Evolutionary conservation across 2,888 invertebrate species (phyloP), one percentile per base, ranked within the genome.

Genomic region (Calameuta idolon): DNA sequence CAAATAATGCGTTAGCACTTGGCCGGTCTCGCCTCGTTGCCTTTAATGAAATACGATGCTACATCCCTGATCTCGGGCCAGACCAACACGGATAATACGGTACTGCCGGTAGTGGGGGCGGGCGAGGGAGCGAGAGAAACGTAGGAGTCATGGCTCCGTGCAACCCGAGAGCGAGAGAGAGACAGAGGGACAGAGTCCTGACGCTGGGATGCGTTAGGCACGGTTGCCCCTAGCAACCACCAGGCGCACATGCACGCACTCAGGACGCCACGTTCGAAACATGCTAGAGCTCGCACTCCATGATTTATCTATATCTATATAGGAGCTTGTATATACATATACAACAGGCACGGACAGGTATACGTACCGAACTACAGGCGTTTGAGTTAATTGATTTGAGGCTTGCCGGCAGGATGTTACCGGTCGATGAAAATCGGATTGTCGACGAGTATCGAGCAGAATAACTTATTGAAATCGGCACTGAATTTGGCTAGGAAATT

Each of bases 201-300:
- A 83, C 84, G 83, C 83, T 83, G 79, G 83, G 34, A 74, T 82
- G 86, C 81, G 87, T 88, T 85, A 84, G 84, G 83, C 83, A 88
- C 80, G 85, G 90, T 90, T 89, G 89, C 89, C 89, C 86, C 81
- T 90, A 86, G 89, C 90, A 90, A 90, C 90, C 87, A 87, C 86
- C 86, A 86, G 86, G 34, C 82, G 84, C 83, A 83, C 78, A 83
- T 83, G 82, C 82, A 74, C 79, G 75, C 79, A 76, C 73, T 79
- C 79, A 69, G 69, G 77, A 79, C 79, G 80, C 78, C 81, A 82
- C 86, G 81, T 82, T 84, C 82, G 69, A 79, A 83, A 81, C 75
- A 79, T 77, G 75, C 79, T 74, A 76, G 78, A 23, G 75, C 78
- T 34, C 33, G 34, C 34, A 69, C 74, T 23, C 33, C n/a, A 71